phyloP scores from a whole-genome alignment of 2,113 vertebrate genomes.

The Eurystomus gularis region DNA sequence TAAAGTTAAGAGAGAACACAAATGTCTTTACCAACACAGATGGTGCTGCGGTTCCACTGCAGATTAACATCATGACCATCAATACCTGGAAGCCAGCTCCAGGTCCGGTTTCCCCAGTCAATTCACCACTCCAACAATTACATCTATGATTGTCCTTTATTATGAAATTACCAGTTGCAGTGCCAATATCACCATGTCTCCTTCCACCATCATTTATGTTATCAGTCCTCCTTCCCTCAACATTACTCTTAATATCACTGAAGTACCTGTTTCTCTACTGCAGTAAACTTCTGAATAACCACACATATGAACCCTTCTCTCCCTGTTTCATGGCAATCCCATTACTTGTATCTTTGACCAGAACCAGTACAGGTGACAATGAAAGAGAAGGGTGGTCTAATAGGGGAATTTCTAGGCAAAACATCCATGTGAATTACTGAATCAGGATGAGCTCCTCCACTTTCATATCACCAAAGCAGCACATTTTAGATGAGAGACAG shows the following conservation, averaged over 20 bases:
- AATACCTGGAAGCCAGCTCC: neutral
- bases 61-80: neutral
- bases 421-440: neutral
- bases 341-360: neutral
- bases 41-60: neutral
- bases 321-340: neutral
- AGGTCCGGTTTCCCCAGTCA: neutral
- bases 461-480: neutral
- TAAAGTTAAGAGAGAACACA: neutral
- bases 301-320: neutral
- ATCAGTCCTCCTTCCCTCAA: neutral
- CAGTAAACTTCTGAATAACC: neutral
- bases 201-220: neutral
- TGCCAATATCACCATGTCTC: neutral
- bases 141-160: neutral
- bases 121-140: neutral
- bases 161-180: neutral
- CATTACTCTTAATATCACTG: neutral
- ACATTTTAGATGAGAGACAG: neutral
- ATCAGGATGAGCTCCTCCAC: neutral
- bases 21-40: fast-evolving
- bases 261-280: neutral
- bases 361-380: neutral
- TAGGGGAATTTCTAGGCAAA: neutral
- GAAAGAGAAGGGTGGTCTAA: neutral